A percentile compares a stretch with the other conserved stretches of the same genome.
Conservation (phyloP, 53 echinoderm and acorn worm species). For the Astropecten irregularis region DNA sequence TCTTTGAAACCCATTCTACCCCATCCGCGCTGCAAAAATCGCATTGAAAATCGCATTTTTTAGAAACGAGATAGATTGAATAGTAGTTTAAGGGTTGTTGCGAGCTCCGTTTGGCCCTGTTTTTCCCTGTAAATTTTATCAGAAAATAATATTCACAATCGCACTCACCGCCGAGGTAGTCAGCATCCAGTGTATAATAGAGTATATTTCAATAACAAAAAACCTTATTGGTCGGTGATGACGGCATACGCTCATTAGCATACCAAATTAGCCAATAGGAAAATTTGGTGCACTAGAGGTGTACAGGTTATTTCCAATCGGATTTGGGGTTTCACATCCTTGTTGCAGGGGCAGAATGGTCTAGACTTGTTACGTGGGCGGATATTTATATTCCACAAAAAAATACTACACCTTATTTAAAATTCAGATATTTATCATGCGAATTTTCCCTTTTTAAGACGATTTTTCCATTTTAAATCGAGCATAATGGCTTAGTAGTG, state of each 20-base stretch:
- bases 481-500: no score
- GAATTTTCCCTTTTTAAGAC: no score
- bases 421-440: no score
- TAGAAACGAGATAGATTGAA: constrained; percentile 63
- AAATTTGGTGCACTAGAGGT: constrained; percentile 41
- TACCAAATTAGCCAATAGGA: constrained; percentile 75
- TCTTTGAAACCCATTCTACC: constrained; percentile 61
- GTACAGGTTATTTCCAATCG: constrained; percentile 61
- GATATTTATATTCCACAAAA: no score
- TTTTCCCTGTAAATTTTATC: constrained; percentile 97
- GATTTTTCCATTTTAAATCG: no score
- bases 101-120: constrained; percentile 61
- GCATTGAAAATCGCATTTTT: constrained; percentile 71
- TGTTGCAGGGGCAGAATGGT: constrained; percentile 38
- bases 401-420: no score
- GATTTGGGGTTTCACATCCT: constrained; percentile 79
- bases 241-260: constrained; percentile 74
- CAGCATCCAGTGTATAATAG: constrained; percentile 91
- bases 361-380: no score
- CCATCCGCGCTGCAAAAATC: constrained; percentile 62
- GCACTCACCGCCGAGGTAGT: constrained; percentile 93
- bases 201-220: constrained; percentile 86
- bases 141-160: constrained; percentile 98
- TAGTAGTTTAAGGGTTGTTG: constrained; percentile 46
- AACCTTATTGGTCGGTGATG: constrained; percentile 67